Conservation (phyloP, 2,797 vertebrate genomes). For the Chelon labrosus region DNA sequence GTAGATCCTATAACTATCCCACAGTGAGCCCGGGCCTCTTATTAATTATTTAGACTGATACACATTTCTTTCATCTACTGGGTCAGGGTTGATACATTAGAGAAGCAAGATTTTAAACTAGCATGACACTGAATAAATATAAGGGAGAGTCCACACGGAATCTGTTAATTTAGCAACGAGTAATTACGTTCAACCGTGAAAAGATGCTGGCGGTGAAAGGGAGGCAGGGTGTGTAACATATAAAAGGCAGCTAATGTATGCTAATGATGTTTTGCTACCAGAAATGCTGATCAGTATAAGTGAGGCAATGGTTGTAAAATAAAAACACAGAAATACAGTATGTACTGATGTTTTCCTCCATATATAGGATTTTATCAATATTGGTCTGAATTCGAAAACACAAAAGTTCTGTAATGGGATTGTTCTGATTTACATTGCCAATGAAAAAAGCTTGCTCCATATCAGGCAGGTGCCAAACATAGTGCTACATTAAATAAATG, state of each 20-base stretch:
- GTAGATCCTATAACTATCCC: conserved; percentile 8
- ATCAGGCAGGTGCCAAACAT: too few species aligned
- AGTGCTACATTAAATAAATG: too few species aligned
- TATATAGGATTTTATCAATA: background rate
- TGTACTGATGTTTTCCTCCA: background rate
- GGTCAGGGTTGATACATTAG: conserved; percentile 18
- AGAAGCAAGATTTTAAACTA: conserved; percentile 15
- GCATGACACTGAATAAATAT: conserved; percentile 3
- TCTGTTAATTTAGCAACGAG: background rate
- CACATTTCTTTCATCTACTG: conserved; percentile 37
- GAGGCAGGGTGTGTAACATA: background rate
- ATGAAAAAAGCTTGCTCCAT: too few species aligned
- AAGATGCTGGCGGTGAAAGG: background rate
- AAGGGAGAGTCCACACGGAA: conserved; percentile 9
- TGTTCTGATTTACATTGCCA: too few species aligned
- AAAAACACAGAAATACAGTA: too few species aligned
- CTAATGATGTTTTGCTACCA: background rate
- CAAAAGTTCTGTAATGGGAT: too few species aligned
- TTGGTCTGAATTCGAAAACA: background rate
- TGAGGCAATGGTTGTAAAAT: background rate
- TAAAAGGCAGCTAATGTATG: conserved; percentile 1
- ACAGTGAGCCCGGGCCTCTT: conserved; percentile 21
- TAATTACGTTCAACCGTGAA: background rate
- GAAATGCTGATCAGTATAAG: background rate
- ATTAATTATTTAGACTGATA: conserved; percentile 53